Evolutionary conservation across 2,797 vertebrate genomes (phyloP), one percentile per base, ranked within the genome.

Genomic region (Furcifer pardalis): DNA sequence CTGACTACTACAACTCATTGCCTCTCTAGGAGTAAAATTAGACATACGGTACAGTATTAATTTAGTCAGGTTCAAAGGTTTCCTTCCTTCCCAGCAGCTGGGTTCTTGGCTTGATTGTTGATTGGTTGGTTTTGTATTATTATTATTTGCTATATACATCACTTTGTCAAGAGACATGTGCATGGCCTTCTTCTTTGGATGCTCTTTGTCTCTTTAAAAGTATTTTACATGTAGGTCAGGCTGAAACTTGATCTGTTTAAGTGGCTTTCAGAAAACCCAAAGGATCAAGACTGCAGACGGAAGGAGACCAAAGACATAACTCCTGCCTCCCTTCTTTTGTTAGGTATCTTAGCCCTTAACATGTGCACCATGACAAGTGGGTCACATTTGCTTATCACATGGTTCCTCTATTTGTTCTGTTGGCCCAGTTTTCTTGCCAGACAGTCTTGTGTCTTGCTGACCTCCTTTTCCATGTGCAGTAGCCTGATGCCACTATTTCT

Each of bases 161-260:
- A 42, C 21, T 44, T 59, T 66, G 19, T 8, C 19, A 56, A 52
- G 32, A 46, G 37, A 30, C 7, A 25, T 72, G 27, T 21, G 5
- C 30, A 9, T 5, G 2, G 7, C 9, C 42, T 32, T 40, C 30
- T 15, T 69, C 59, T 44, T 12, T 69, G 46, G 65, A 19, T 23
- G 25, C 23, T 42, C 13, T 59, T 63, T 13, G 17, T 73, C 71
- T 86, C 25, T 17, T 77, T 76, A 60, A 69, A 60, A 49, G 37
- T 46, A 2, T 60, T 74, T 82, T 60, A 23, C 68, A 77, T 73
- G 35, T 86, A 35, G 75, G 75, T 82, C 80, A 82, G 35, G 35
- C 66, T 65, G 75, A 77, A 86, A 82, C 56, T 7, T 32, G 74
- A 72, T 66, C 80, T 60, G 7, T 82, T 76, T n/a, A 60, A 15